Evolutionary conservation across 2,888 invertebrate genomes (phyloP).

Genomic region (Zootermopsis nevadensis): DNA sequence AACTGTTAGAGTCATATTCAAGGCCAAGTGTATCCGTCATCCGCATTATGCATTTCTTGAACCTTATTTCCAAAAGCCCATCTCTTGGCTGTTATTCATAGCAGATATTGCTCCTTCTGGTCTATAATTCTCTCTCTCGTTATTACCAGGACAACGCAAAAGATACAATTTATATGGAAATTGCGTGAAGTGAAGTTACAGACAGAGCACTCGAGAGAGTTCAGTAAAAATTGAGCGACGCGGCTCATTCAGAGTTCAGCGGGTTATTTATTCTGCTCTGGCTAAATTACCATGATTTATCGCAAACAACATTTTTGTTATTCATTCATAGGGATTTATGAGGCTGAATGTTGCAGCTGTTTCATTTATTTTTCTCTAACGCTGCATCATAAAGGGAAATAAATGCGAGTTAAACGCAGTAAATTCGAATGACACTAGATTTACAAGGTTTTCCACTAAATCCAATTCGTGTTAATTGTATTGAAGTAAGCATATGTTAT

Average conservation of each 20-base stretch:
- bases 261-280: not conserved
- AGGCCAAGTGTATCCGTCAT: too few species aligned
- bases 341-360: too few species aligned
- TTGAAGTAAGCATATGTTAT: too few species aligned
- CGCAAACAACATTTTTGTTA: not conserved
- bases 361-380: too few species aligned
- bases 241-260: not conserved
- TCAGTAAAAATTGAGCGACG: not conserved
- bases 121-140: not conserved
- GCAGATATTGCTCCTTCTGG: not conserved
- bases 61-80: not conserved
- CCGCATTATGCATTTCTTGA: not conserved
- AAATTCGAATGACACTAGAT: too few species aligned
- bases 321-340: not conserved
- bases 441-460: too few species aligned
- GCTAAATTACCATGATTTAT: not conserved
- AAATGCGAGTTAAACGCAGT: too few species aligned
- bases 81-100: not conserved
- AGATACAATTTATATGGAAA: slow-evolving; percentile 10
- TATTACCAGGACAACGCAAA: not conserved
- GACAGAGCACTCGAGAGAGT: not conserved
- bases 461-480: too few species aligned
- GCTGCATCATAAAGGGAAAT: too few species aligned
- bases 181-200: not conserved
- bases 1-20: too few species aligned